Percentiles rank a stretch among this genome's conserved stretches.
phyloP scores from a whole-genome alignment of 2,113 vertebrate species.

The Oryzias melastigma region DNA sequence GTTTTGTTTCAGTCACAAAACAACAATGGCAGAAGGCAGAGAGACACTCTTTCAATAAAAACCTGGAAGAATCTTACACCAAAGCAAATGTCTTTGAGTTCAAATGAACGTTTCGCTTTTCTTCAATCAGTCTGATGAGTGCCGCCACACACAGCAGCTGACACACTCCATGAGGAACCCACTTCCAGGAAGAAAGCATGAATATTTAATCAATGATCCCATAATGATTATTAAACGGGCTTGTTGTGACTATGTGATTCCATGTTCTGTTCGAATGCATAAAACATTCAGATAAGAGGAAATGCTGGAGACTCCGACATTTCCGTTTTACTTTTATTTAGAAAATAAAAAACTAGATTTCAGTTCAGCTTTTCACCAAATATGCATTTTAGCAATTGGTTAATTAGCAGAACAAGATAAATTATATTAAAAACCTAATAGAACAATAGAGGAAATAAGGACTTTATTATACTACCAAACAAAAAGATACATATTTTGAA shows the following conservation, averaged over 20 bases:
- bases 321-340: no score
- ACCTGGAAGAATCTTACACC: neutral
- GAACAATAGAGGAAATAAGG: no score
- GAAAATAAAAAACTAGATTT: no score
- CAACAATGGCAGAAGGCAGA: no score
- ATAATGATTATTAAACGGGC: constrained; percentile 55
- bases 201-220: constrained; percentile 58
- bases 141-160: constrained; percentile 45
- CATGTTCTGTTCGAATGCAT: constrained; percentile 9
- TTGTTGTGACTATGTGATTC: constrained; percentile 32
- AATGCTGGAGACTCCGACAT: neutral
- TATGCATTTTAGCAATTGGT: no score
- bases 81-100: neutral
- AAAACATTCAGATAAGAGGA: constrained; percentile 16
- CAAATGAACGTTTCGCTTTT: no score
- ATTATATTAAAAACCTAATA: no score
- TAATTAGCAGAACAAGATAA: no score
- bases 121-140: constrained; percentile 63
- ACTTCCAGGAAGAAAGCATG: constrained; percentile 38
- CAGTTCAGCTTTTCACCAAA: no score
- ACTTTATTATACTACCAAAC: no score
- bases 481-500: no score
- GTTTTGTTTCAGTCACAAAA: neutral
- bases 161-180: constrained; percentile 48
- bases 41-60: no score